Percentiles rank a stretch among this genome's conserved stretches.
Conservation (phyloP, 2,888 invertebrate genomes). For the Tetragnatha montana region DNA sequence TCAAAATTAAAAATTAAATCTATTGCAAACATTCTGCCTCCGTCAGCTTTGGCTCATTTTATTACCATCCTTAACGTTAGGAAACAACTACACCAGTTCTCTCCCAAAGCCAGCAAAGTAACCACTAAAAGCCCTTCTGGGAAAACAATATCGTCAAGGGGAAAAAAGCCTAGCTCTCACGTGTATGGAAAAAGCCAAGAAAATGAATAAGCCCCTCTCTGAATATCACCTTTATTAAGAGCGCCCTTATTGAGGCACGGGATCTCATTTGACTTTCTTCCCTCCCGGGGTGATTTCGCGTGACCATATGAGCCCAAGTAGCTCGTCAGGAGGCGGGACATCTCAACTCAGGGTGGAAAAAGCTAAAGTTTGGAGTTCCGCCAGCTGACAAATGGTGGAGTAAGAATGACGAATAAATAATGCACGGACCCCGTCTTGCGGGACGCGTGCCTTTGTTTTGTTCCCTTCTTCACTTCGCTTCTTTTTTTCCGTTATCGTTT, state of each 20-base stretch:
- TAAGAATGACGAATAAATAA: slow-evolving; percentile 67
- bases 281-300: slow-evolving; percentile 55
- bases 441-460: not conserved
- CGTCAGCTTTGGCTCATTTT: too few relatives aligned
- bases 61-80: too few relatives aligned
- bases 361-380: slow-evolving; percentile 42
- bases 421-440: slow-evolving; percentile 40
- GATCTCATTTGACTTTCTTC: slow-evolving; percentile 59
- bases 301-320: slow-evolving; percentile 45
- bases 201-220: slow-evolving; percentile 18
- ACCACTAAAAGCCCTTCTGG: slow-evolving; percentile 50
- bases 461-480: not conserved
- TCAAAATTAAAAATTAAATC: too few relatives aligned
- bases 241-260: slow-evolving; percentile 29
- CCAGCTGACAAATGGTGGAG: slow-evolving; percentile 59
- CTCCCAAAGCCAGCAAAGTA: not conserved
- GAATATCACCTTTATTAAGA: slow-evolving; percentile 56
- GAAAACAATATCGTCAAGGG: slow-evolving; percentile 30
- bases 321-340: not conserved
- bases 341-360: slow-evolving; percentile 1
- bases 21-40: too few relatives aligned
- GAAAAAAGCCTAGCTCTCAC: slow-evolving; percentile 4
- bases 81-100: slow-evolving; percentile 2
- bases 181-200: slow-evolving; percentile 15
- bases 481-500: slow-evolving; percentile 20